These are phyloP conservation scores for Girardinichthys multiradiatus DNA, from an alignment of 2,113 vertebrate genomes.

Conservation along the genomic window DNA sequence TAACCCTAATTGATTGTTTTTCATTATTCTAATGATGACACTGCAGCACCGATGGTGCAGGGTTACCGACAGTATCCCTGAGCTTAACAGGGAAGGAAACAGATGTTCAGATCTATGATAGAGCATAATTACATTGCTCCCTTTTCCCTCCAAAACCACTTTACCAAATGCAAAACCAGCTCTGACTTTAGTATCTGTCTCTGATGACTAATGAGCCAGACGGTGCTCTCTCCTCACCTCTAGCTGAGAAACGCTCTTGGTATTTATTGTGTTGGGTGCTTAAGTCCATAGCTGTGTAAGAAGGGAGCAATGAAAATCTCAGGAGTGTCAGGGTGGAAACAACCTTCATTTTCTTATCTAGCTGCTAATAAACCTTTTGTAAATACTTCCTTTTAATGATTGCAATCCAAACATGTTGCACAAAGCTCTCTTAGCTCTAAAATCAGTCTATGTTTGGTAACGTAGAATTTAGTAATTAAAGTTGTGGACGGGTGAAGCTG, in stretches of 20 bases:
- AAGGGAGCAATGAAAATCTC: not conserved
- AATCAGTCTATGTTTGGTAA: not conserved
- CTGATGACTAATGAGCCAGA: slow-evolving; percentile 46
- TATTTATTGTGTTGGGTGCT: slow-evolving; percentile 30
- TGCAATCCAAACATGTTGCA: not conserved
- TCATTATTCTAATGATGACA: slow-evolving; percentile 81
- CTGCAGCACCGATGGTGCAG: slow-evolving; percentile 24
- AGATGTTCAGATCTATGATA: slow-evolving; percentile 77
- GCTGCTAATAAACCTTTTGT: not conserved
- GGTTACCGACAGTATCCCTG: slow-evolving; percentile 46
- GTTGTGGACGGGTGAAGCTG: not conserved
- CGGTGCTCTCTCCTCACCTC: slow-evolving; percentile 4
- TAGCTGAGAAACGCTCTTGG: slow-evolving; percentile 17
- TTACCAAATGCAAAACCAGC: slow-evolving; percentile 68
- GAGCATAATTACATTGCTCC: slow-evolving; percentile 52
- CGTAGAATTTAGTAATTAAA: not conserved
- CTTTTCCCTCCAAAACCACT: slow-evolving; percentile 54
- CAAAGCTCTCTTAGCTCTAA: not conserved
- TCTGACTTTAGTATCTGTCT: slow-evolving; percentile 32
- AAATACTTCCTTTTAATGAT: not conserved
- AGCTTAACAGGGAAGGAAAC: slow-evolving; percentile 65
- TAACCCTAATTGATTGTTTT: slow-evolving; percentile 82
- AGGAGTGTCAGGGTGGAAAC: not conserved
- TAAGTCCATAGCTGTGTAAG: not conserved
- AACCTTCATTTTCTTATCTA: not conserved